A percentile compares a stretch with the other conserved stretches of the same genome.
Conservation (phyloP, 2,888 invertebrate genomes). For the Magallana nippona region DNA sequence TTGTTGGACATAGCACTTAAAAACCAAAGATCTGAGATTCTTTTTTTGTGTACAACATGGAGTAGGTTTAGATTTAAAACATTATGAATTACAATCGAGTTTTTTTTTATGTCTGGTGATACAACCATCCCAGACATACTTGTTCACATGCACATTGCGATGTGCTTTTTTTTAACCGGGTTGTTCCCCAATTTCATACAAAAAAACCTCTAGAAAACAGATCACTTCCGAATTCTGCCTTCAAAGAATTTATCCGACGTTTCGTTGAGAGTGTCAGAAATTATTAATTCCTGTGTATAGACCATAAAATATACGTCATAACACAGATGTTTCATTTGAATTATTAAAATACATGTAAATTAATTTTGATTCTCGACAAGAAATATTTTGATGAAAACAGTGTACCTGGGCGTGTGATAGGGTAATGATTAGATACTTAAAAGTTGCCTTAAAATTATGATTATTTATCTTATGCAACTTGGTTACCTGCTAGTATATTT, state of each 20-base stretch:
- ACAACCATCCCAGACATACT: conserved; percentile 10
- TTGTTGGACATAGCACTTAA: conserved; percentile 28
- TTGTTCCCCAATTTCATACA: conserved; percentile 9
- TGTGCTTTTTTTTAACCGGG: background rate
- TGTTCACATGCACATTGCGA: conserved; percentile 33
- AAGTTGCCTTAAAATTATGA: too few relatives aligned
- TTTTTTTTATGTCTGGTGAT: conserved; percentile 21
- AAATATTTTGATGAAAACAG: background rate
- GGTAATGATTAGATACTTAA: too few relatives aligned
- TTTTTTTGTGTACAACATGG: conserved; percentile 18
- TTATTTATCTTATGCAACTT: too few relatives aligned
- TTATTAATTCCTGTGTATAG: conserved; percentile 3
- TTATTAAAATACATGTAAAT: background rate
- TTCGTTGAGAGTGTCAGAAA: conserved; percentile 1
- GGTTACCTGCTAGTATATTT: too few relatives aligned
- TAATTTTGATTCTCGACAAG: background rate
- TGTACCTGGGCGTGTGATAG: too few relatives aligned
- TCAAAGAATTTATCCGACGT: background rate
- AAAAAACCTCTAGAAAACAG: background rate
- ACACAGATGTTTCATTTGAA: background rate
- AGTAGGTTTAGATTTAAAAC: conserved; percentile 18
- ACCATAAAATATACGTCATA: background rate
- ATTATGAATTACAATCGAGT: background rate
- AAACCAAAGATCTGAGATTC: conserved; percentile 17
- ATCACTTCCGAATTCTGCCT: conserved; percentile 9